Percentiles rank a stretch among this genome's conserved stretches.
Evolutionary conservation across 2,888 invertebrate genomes (phyloP).

Genomic region (Microchrysa polita): DNA sequence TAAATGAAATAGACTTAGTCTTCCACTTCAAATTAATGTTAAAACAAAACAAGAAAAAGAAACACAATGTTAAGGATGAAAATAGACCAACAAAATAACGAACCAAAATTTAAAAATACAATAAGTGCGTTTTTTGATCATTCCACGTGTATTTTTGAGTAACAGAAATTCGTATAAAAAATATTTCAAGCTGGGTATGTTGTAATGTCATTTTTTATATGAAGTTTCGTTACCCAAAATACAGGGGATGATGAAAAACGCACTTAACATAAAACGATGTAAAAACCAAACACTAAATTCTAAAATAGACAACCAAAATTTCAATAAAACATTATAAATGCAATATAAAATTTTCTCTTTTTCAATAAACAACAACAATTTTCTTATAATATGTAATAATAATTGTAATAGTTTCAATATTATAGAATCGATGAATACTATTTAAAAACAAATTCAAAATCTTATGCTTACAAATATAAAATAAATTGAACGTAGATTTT

Average conservation of each 20-base stretch:
- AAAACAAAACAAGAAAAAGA: background rate
- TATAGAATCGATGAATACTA: no score
- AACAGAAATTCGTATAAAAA: background rate
- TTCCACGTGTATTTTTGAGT: background rate
- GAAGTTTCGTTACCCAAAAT: no score
- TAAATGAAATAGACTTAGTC: slow-evolving; percentile 38
- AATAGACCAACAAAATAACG: background rate
- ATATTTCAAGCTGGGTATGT: background rate
- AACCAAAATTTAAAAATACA: no score
- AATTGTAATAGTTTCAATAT: no score
- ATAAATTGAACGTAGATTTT: no score
- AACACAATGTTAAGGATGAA: background rate
- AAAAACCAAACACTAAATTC: background rate
- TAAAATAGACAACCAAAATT: background rate
- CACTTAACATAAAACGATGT: background rate
- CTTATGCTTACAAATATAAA: no score
- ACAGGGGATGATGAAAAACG: background rate
- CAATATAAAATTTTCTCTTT: background rate
- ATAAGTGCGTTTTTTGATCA: no score
- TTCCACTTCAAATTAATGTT: slow-evolving; percentile 29
- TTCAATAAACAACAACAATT: background rate
- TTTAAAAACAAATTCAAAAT: no score
- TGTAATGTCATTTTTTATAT: no score
- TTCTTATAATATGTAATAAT: slow-evolving; percentile 1
- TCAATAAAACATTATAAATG: background rate